Evolutionary conservation across 2,797 vertebrate species (phyloP).

Genomic region (Anguilla obscura): DNA sequence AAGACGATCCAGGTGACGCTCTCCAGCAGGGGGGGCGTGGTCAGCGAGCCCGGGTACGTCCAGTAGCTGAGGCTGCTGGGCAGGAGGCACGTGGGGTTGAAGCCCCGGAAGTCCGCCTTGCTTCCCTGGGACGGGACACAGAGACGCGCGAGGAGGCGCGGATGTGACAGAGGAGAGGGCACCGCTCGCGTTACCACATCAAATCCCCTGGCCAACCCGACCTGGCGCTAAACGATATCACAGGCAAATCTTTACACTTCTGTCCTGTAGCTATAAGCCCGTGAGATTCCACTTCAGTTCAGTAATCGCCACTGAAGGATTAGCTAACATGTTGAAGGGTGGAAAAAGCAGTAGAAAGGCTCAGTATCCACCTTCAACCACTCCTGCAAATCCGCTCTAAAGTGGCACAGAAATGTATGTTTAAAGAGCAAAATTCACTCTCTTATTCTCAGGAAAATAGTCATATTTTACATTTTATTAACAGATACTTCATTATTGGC

Average conservation of each 20-base stretch:
- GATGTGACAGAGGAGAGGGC: not conserved
- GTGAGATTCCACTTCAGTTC: not conserved
- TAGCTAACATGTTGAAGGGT: not conserved
- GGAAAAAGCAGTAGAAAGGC: not conserved
- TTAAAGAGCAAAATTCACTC: not conserved
- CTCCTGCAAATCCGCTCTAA: not conserved
- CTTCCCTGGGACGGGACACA: conserved; percentile 71
- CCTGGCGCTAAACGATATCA: not conserved
- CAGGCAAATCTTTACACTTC: not conserved
- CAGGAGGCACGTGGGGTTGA: conserved; percentile 91
- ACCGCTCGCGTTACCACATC: not conserved
- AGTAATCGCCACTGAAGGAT: not conserved
- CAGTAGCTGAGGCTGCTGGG: conserved; percentile 86
- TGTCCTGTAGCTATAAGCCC: not conserved
- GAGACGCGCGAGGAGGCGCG: not conserved
- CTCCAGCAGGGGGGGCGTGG: conserved; percentile 89
- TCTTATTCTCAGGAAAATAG: not conserved
- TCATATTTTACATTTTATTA: too few species aligned
- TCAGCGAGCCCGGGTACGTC: conserved; percentile 93
- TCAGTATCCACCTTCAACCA: not conserved
- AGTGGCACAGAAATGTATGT: not conserved
- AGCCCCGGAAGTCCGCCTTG: conserved; percentile 82
- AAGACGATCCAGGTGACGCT: conserved; percentile 93
- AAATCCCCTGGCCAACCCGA: not conserved
- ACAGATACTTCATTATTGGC: too few species aligned